Conservation (phyloP, 2,888 invertebrate genomes). For the Disparrhopalites patrizii region DNA sequence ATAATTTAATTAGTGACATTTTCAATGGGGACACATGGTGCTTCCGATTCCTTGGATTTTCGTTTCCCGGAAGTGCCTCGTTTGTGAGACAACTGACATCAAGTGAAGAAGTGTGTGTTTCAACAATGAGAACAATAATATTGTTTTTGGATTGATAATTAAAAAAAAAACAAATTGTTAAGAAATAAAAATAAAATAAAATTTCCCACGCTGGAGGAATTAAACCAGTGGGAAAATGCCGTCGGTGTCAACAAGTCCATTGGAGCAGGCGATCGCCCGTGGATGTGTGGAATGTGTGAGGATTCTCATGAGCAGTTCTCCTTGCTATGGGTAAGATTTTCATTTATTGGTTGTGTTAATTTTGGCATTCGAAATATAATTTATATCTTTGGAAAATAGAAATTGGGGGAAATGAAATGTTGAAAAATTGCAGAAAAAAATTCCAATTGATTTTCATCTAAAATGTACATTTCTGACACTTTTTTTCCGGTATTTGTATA, state of each 20-base stretch:
- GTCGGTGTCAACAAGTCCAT: slow-evolving; percentile 42
- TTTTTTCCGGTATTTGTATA: background rate
- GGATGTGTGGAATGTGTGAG: slow-evolving; percentile 48
- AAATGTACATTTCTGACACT: background rate
- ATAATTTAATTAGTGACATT: no score
- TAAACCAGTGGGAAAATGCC: slow-evolving; percentile 32
- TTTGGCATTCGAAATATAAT: background rate
- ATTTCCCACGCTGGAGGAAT: background rate
- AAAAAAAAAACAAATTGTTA: no score
- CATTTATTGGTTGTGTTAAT: background rate
- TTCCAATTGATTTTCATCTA: background rate
- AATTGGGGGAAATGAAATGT: background rate
- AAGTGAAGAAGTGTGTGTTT: no score
- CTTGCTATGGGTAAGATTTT: slow-evolving; percentile 44
- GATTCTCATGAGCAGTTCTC: slow-evolving; percentile 46
- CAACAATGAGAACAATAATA: no score
- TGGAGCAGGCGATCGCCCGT: slow-evolving; percentile 46
- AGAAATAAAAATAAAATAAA: no score
- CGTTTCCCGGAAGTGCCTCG: no score
- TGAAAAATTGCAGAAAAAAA: background rate
- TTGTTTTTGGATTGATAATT: no score
- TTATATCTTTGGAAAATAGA: no score
- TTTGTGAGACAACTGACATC: no score
- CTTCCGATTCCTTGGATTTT: no score
- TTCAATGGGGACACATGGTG: no score